phyloP scores from a whole-genome alignment of 2,113 vertebrate genomes.

The Gopherus flavomarginatus region DNA sequence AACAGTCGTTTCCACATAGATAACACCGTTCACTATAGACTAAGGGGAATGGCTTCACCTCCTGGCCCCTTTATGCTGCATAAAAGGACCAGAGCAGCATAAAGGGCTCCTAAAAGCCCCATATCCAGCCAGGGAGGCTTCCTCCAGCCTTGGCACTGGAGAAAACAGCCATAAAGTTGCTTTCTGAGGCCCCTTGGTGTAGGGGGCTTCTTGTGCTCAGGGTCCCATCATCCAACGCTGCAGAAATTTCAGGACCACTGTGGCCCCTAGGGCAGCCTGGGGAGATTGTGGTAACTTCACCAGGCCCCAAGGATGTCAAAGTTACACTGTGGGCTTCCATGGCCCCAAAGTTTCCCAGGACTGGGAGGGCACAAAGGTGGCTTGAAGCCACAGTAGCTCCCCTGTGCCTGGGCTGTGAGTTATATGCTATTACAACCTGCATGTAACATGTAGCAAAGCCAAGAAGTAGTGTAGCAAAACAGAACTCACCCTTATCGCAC shows the following conservation, averaged over 20 bases:
- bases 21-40: neutral
- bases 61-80: neutral
- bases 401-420: neutral
- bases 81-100: neutral
- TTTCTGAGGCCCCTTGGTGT: neutral
- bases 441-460: neutral
- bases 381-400: neutral
- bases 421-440: neutral
- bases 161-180: neutral
- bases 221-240: accelerated
- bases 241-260: neutral
- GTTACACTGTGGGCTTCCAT: neutral
- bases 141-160: neutral
- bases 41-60: neutral
- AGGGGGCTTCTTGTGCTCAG: neutral
- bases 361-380: neutral
- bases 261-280: neutral
- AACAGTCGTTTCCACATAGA: neutral
- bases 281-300: neutral
- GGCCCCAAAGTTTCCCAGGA: neutral
- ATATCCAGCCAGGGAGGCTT: accelerated
- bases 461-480: neutral
- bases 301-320: accelerated
- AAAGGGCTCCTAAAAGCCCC: neutral
- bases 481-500: neutral